Conservation (phyloP, 2,888 invertebrate species). For the Monoplex corrugatus region DNA sequence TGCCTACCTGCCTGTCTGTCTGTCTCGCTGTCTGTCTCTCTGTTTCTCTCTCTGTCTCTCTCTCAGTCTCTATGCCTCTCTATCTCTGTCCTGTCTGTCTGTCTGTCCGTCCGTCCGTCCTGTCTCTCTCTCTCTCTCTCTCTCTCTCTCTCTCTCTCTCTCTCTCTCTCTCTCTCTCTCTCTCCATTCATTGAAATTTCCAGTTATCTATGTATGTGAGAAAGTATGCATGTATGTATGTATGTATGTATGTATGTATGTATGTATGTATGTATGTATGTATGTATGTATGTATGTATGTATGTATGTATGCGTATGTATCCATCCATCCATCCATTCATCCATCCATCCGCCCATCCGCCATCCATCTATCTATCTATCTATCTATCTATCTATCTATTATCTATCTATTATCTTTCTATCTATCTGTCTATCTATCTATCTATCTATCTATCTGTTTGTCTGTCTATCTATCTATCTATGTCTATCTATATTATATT, state of each 20-base stretch:
- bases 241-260: background rate
- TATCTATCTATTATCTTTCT: no score
- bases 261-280: background rate
- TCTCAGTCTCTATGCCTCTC: slow-evolving; percentile 21
- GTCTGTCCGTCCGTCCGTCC: background rate
- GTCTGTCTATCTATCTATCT: no score
- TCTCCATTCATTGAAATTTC: background rate
- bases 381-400: no score
- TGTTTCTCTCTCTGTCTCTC: background rate
- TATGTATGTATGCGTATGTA: background rate
- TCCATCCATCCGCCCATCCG: background rate
- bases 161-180: slow-evolving; percentile 31
- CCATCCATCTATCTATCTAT: no score
- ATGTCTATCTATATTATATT: no score
- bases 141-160: background rate
- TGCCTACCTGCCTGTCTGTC: background rate
- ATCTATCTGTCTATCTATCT: no score
- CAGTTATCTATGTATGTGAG: no score
- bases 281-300: background rate
- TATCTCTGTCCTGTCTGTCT: background rate
- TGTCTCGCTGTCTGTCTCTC: slow-evolving; percentile 5
- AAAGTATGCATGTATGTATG: background rate
- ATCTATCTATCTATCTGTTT: no score
- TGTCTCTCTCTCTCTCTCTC: background rate
- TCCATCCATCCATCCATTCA: background rate